Evolutionary conservation across 2,797 vertebrate genomes (phyloP), one percentile per base, ranked within the genome.

Genomic region (Typhlichthys subterraneus): DNA sequence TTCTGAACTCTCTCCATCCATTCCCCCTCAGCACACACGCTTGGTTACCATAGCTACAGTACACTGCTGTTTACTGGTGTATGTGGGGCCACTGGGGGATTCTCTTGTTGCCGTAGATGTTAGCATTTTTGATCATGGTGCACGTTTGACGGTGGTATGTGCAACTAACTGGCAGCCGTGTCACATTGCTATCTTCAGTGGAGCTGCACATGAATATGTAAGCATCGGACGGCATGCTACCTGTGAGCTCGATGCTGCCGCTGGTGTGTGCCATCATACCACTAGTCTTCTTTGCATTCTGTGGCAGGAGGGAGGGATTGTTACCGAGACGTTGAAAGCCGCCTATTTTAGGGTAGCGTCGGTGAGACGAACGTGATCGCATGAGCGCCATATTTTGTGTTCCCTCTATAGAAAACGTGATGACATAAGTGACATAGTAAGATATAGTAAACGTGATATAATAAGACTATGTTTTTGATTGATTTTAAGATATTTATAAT

Each of bases 331-430:
- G 33, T 38, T 38, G 33, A 38, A 38, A 38, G 33, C 7, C 7
- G 6, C 9, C 33, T 6, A 38, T 38, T 38, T 38, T 7, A 38
- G 60, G 10, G 38, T 33, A 12, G 38, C n/a, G 46, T n/a, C 9
- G 12, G 4, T 48, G 12, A n/a, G 12, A 12, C 46, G 2, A 12
- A 0, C 46, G 2, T n/a, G 12, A 12, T n/a, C 46, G 10, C 12
- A 4, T n/a, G 12, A 48, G 3, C 12, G 4, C 12, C 46, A 12
- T 12, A 12, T n/a, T 94, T 79, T 86, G 90, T 69, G 94, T 94
- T 82, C 84, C 33, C 7, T 38, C 0, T 6, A 38, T 9, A 38
- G 33, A 38, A 38, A 38, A 8, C 7, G 6, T 9, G 8, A 38
- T 8, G 8, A 9, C 33, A 38, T 19, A 19, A 19, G 3, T 8